These are phyloP conservation scores for Plectrocnemia conspersa DNA, from an alignment of 1,140 invertebrate genomes.

Conservation along the genomic window DNA sequence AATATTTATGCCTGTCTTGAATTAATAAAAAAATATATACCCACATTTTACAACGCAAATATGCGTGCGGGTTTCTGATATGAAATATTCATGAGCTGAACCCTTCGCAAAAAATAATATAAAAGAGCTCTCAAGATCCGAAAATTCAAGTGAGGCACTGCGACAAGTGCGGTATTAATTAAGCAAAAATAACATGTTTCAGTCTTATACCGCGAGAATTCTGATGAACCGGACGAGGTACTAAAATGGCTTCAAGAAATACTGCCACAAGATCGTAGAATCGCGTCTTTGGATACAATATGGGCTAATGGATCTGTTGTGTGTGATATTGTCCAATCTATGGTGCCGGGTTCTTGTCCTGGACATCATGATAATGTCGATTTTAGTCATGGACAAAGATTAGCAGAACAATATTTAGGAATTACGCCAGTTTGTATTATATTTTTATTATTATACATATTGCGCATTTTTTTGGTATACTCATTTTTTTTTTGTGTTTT, in stretches of 20 bases:
- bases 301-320: conserved; percentile 56
- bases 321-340: conserved; percentile 53
- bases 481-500: conserved; percentile 34
- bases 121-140: too few relatives aligned
- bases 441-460: too few relatives aligned
- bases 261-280: conserved; percentile 40
- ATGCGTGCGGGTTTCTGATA: too few relatives aligned
- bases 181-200: conserved; percentile 33
- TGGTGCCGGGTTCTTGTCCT: conserved; percentile 52
- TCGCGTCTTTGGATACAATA: conserved; percentile 43
- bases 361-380: conserved; percentile 51
- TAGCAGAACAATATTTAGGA: conserved; percentile 54
- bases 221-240: conserved; percentile 44
- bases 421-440: conserved; percentile 52
- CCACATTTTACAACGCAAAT: too few relatives aligned
- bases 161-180: too few relatives aligned
- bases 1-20: too few relatives aligned
- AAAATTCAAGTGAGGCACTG: too few relatives aligned
- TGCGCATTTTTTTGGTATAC: too few relatives aligned
- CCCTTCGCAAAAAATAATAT: too few relatives aligned
- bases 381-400: conserved; percentile 52
- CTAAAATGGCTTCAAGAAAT: conserved; percentile 47
- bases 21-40: too few relatives aligned
- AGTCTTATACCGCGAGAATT: conserved; percentile 48
- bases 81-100: too few relatives aligned